Evolutionary conservation across 2,797 vertebrate genomes (phyloP).

Genomic region (Crenichthys baileyi): DNA sequence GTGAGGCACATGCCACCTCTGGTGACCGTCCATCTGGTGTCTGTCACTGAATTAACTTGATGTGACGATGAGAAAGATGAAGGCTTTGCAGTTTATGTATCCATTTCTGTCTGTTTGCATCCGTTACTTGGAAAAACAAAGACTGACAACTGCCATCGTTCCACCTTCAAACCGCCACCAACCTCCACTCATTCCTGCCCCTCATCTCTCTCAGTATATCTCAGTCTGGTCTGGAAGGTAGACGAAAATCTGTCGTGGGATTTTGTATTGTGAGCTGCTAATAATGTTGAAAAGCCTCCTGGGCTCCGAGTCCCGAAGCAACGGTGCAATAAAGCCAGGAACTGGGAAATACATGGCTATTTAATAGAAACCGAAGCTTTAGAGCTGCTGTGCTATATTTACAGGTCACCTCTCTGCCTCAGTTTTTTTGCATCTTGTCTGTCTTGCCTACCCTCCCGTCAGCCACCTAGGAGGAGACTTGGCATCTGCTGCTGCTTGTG

Average conservation of each 20-base stretch:
- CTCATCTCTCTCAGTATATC: constrained; percentile 62
- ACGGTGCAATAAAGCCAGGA: constrained; percentile 84
- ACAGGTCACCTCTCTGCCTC: constrained; percentile 68
- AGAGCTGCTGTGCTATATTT: constrained; percentile 80
- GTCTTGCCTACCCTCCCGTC: constrained; percentile 50
- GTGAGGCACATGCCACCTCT: constrained; percentile 61
- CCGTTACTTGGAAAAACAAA: constrained; percentile 32
- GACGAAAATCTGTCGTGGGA: constrained; percentile 74
- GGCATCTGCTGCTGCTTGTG: constrained; percentile 66
- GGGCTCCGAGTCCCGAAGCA: constrained; percentile 79
- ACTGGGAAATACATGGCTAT: constrained; percentile 77
- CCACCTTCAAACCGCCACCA: neutral
- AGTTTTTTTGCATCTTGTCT: constrained; percentile 54
- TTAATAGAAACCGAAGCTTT: constrained; percentile 80
- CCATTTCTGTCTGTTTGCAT: constrained; percentile 39
- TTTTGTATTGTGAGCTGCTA: constrained; percentile 82
- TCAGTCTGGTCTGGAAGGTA: constrained; percentile 72
- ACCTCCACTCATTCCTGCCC: constrained; percentile 9
- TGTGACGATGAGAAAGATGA: constrained; percentile 36
- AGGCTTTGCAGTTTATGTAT: constrained; percentile 32
- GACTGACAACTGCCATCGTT: constrained; percentile 21
- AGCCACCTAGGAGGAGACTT: constrained; percentile 61
- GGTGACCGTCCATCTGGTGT: constrained; percentile 78
- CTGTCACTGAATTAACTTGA: constrained; percentile 57
- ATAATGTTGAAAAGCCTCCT: constrained; percentile 84